Base-by-base conservation (phyloP, 2,113 vertebrate species). In the Archilochus colubris region DNA sequence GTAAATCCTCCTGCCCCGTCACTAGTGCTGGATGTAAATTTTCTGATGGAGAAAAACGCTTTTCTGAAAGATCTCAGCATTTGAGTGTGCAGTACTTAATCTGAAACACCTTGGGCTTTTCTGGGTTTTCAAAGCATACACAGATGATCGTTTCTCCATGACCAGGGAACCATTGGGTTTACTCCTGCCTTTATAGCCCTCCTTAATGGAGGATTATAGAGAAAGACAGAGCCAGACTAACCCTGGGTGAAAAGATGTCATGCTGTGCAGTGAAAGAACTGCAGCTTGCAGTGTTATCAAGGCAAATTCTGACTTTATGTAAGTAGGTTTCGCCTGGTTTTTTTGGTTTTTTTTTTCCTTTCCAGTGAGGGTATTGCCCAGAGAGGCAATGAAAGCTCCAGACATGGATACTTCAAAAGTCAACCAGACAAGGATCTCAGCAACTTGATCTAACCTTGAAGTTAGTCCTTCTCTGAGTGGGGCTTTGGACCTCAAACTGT, bases 1-100 rank as follows among this genome's bases (percentile, higher is more conserved):
- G 3, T 67, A 92, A 86, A 75, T 92, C 91, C 92, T 92, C 48
- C 53, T 38, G 44, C 64, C 86, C 81, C 73, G 86, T 53, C 55
- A 54, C 30, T 77, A 44, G 43, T 30, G 20, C 53, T 43, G 30
- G 53, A n/a, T 95, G 44, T 68, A 92, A 75, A 95, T 78, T 75
- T 88, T 91, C 57, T 72, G 53, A 72, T 48, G 38, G 44, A 81
- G 53, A 70, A 83, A 73, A 88, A 74, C 30, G n/a, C 40, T 91
- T 77, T 91, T 30, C 70, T 64, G 67, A 66, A 57, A 85, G 67
- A 93, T 61, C 36, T 22, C 59, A 50, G 24, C 10, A n/a, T 92
- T 25, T 89, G 57, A 74, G 9, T 20, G 21, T 59, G 19, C 20
- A 51, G 28, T 80, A 46, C 23, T 48, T 80, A 77, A 84, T 53